Conservation (phyloP, 2,888 invertebrate genomes). For the Cataglyphis rosenhaueri region DNA sequence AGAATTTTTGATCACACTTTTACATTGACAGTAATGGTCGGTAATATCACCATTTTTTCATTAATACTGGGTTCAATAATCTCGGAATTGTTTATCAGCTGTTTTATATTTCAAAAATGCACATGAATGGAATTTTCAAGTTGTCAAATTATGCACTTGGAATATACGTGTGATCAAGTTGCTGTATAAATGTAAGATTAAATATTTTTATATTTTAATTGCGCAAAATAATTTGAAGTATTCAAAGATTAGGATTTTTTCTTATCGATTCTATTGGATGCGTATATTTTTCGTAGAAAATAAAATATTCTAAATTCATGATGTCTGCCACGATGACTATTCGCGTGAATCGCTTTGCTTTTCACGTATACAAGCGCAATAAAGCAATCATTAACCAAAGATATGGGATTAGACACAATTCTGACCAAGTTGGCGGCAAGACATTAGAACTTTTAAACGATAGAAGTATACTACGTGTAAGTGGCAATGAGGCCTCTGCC, state of each 20-base stretch:
- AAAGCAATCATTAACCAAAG: slow-evolving; percentile 44
- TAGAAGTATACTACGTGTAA: slow-evolving; percentile 86
- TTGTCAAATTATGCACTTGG: neutral
- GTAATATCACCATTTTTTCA: neutral
- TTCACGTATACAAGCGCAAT: slow-evolving; percentile 48
- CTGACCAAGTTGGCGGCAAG: slow-evolving; percentile 32
- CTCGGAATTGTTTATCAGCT: neutral
- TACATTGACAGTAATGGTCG: neutral
- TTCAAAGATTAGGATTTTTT: slow-evolving; percentile 5
- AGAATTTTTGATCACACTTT: too few relatives aligned
- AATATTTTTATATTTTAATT: neutral
- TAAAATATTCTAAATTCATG: slow-evolving; percentile 36
- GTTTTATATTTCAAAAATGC: neutral
- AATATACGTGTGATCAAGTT: neutral
- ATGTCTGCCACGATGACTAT: slow-evolving; percentile 56
- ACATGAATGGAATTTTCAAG: neutral
- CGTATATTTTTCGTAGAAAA: slow-evolving; percentile 60
- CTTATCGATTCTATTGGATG: slow-evolving; percentile 35
- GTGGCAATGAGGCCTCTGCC: slow-evolving; percentile 87
- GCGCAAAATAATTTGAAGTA: neutral
- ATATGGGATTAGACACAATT: slow-evolving; percentile 52
- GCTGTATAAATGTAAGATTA: slow-evolving; percentile 20
- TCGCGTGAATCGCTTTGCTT: slow-evolving; percentile 54
- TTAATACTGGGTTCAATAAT: neutral
- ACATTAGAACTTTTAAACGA: slow-evolving; percentile 85